Evolutionary conservation across 2,113 vertebrate genomes (phyloP), one percentile per base, ranked within the genome.

Genomic region (Sisor rabdophorus): DNA sequence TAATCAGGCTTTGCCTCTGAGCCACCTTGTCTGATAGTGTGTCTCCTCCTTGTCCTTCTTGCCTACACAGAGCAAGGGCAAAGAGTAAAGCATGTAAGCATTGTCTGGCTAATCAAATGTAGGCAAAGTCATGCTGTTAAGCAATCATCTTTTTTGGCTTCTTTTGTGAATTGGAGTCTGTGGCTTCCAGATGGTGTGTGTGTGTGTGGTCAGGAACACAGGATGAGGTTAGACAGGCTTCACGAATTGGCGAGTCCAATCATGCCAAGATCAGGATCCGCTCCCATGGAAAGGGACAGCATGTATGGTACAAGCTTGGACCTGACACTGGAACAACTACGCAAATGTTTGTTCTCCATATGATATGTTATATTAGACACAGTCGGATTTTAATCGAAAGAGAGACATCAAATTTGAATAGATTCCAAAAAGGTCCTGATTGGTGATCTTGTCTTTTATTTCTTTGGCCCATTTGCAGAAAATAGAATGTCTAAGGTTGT

Each of bases 161-260:
- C 54, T 55, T 81, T 53, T 28, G 53, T 47, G 54, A 22, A 68
- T 61, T 76, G 69, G 82, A 72, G 67, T 77, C 65, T 85, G 50
- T 82, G 73, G 32, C 70, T 60, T 82, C 75, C 84, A 87, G 83
- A 88, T 83, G 83, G 84, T 82, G 79, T 76, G 78, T 82, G 79
- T 76, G 78, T 53, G 56, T 30, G 36, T 36, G 50, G 53, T 24
- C 58, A 75, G 77, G 50, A 71, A 67, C 77, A 81, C 80, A 71
- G 70, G 82, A 80, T 84, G 77, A 84, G 77, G 74, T 79, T 63
- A 84, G 77, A 77, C 71, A 71, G 44, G 77, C 74, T 75, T 30
- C 70, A 71, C 74, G 58, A 76, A 80, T 56, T 52, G 4, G 52
- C 65, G n/a, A 67, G 53, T 73, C 65, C 26, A 7, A 44, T 30